Percentiles rank a stretch among this genome's conserved stretches.
These are phyloP conservation scores for Mirza zaza DNA, from an alignment of 2,113 vertebrate genomes.

Conservation along the genomic window DNA sequence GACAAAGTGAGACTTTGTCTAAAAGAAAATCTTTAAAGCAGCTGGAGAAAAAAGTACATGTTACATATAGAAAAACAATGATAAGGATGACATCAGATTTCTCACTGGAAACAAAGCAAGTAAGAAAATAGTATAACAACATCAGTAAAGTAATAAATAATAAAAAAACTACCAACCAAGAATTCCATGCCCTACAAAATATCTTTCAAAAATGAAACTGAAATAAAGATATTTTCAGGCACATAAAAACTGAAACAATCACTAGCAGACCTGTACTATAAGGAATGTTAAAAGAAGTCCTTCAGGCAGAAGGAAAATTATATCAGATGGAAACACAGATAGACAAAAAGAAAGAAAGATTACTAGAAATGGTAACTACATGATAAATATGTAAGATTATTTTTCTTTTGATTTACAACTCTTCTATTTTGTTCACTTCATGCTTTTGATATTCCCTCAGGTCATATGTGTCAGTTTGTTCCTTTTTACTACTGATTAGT, in stretches of 20 bases:
- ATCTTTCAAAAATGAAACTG: not conserved
- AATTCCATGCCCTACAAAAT: not conserved
- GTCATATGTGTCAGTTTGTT: too few species aligned
- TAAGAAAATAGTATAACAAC: not conserved
- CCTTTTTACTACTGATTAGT: too few species aligned
- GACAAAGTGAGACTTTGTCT: too few species aligned
- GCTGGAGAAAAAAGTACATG: not conserved
- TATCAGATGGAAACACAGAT: not conserved
- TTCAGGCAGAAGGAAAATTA: not conserved
- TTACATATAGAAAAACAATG: not conserved
- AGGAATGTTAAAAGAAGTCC: not conserved
- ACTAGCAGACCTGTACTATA: not conserved
- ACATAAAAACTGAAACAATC: constrained; percentile 1
- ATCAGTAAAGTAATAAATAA: not conserved
- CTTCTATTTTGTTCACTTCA: not conserved
- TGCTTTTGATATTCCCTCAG: too few species aligned
- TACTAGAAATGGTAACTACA: not conserved
- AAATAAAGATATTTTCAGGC: not conserved
- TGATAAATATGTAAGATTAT: not conserved
- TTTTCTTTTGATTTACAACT: constrained; percentile 6
- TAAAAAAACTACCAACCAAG: not conserved
- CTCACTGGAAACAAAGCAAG: not conserved
- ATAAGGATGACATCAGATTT: not conserved
- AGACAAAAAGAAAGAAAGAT: not conserved
- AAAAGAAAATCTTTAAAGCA: not conserved